phyloP scores from a whole-genome alignment of 2,113 vertebrate species.

The Gallinago media region DNA sequence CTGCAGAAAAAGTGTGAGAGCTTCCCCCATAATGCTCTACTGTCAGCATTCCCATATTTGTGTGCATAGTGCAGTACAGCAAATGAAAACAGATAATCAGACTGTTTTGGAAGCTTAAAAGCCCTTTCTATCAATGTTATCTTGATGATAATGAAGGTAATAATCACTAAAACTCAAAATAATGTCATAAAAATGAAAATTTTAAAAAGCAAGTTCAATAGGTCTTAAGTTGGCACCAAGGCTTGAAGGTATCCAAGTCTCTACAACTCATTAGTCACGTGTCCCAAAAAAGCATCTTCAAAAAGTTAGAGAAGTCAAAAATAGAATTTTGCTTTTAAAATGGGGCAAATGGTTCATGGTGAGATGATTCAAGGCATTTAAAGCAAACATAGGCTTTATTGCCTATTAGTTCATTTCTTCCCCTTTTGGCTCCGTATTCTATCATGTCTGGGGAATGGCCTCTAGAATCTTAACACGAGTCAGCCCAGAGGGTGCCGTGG shows the following conservation, averaged over 20 bases:
- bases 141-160: background rate
- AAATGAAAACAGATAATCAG: background rate
- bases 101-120: background rate
- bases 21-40: background rate
- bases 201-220: background rate
- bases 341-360: background rate
- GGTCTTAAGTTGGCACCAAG: background rate
- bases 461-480: background rate
- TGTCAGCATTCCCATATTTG: background rate
- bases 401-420: background rate
- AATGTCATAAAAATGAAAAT: background rate
- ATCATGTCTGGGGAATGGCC: background rate
- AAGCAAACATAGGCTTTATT: background rate
- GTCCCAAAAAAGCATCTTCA: background rate
- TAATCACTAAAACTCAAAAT: background rate
- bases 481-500: background rate
- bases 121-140: background rate
- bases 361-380: background rate
- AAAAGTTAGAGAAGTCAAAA: background rate
- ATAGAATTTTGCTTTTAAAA: background rate
- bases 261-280: background rate
- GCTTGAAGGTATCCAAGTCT: background rate
- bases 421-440: background rate
- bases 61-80: background rate
- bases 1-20: background rate